Base-by-base conservation (phyloP, 2,113 vertebrate species). In the Cavia porcellus region DNA sequence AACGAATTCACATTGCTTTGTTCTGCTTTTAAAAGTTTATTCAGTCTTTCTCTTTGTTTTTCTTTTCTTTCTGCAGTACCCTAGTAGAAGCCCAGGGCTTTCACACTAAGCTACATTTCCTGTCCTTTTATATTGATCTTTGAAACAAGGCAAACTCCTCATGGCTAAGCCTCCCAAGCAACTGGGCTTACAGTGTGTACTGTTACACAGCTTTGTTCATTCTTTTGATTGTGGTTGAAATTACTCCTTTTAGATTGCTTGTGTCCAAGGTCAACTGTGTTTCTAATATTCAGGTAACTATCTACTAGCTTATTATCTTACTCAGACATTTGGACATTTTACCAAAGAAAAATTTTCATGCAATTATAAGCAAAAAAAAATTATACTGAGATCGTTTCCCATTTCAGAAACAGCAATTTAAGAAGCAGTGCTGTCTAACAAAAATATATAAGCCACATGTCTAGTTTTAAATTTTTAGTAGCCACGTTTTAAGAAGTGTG, bases 271-370 rank as follows among this genome's bases (percentile, higher is more conserved):
- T 8, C 19, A 91, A 57, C 14, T n/a, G 19, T 13, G 13, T 10
- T 68, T 96, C 55, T 70, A 50, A 91, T 93, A 91, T 85, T 89
- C 50, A 91, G 52, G 45, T 88, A 50, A 47, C 24, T 38, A 80
- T 61, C 57, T 89, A 3, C 9, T 77, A 62, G 74, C 62, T 81
- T 20, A 86, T 91, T 88, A 81, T n/a, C 82, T 61, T 96, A 32
- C 32, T 93, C 17, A 83, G 45, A 24, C 15, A 59, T 30, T 45
- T 61, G 12, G 82, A 91, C 62, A 28, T 77, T 80, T 89, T 81
- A 47, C 7, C 17, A 52, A 90, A 87, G 35, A 55, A 28, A 32
- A 50, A 30, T 13, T 68, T 47, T 59, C 42, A 28, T 77, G 13
- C 74, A 87, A 75, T 93, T 95, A 4, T 86, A 82, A 82, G 10